A percentile compares a stretch with the other conserved stretches of the same genome.
Evolutionary conservation across 1,140 invertebrate genomes (phyloP).

Genomic region (Monochamus saltuarius): DNA sequence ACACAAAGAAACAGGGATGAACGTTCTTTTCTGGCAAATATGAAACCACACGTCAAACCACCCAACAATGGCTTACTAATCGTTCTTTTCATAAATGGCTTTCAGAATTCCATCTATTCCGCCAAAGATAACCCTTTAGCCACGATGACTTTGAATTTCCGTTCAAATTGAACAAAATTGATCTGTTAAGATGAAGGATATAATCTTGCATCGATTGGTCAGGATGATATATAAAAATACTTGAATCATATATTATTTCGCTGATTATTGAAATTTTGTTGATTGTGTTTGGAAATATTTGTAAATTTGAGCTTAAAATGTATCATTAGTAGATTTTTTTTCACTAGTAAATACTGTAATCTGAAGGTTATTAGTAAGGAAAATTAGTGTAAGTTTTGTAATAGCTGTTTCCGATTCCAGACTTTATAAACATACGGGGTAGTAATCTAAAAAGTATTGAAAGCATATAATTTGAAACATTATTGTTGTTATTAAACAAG

Average conservation of each 20-base stretch:
- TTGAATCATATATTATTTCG: too few relatives aligned
- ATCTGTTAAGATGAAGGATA: constrained; percentile 9
- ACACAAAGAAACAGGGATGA: too few relatives aligned
- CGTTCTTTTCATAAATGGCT: too few relatives aligned
- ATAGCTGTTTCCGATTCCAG: too few relatives aligned
- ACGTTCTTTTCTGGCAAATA: not conserved
- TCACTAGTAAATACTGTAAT: too few relatives aligned
- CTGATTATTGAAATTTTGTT: constrained; percentile 12
- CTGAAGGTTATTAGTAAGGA: too few relatives aligned
- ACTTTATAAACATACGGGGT: too few relatives aligned
- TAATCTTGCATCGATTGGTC: constrained; percentile 14
- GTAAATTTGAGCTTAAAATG: constrained; percentile 15
- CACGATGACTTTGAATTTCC: constrained; percentile 23
- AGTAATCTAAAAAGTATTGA: too few relatives aligned
- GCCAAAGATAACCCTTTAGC: constrained; percentile 20
- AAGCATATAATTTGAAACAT: too few relatives aligned
- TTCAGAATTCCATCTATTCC: constrained; percentile 8
- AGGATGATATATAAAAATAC: too few relatives aligned
- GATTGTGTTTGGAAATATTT: constrained; percentile 22
- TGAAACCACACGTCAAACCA: constrained; percentile 6
- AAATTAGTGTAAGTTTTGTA: too few relatives aligned
- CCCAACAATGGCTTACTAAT: constrained; percentile 6
- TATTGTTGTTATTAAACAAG: too few relatives aligned
- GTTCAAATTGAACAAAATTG: not conserved
- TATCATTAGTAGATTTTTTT: constrained; percentile 14